Percentiles rank a stretch among this genome's conserved stretches.
Evolutionary conservation across 2,888 invertebrate genomes (phyloP).

Genomic region (Priocnemis perturbator): DNA sequence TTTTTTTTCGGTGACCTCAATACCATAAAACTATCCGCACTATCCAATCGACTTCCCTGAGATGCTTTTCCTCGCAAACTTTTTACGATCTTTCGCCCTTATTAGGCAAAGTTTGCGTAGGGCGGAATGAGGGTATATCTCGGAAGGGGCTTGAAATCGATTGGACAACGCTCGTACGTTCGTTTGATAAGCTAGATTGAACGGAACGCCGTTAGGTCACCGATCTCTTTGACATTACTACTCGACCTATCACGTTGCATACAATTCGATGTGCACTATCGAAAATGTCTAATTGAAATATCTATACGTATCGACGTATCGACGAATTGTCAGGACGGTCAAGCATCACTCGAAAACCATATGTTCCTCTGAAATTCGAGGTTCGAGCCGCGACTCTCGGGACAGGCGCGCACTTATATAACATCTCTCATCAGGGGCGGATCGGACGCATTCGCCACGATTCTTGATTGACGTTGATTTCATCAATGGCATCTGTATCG

Average conservation of each 20-base stretch:
- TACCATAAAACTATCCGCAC: neutral
- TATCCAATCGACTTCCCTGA: no score
- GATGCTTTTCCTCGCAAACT: no score
- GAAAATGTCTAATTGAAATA: slow-evolving; percentile 47
- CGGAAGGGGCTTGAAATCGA: no score
- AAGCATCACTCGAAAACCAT: slow-evolving; percentile 55
- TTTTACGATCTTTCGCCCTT: no score
- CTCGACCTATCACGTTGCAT: slow-evolving; percentile 8
- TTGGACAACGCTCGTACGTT: no score
- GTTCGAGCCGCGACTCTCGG: slow-evolving; percentile 51
- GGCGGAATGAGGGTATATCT: no score
- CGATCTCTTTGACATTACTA: neutral
- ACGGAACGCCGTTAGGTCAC: neutral
- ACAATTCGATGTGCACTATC: slow-evolving; percentile 43
- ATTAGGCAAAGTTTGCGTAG: no score
- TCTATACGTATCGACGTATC: slow-evolving; percentile 58
- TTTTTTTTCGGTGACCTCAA: slow-evolving; percentile 23
- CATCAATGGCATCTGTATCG: neutral
- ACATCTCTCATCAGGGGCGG: slow-evolving; percentile 33
- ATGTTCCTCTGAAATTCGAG: slow-evolving; percentile 23
- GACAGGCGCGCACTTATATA: slow-evolving; percentile 36
- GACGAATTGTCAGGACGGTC: slow-evolving; percentile 58
- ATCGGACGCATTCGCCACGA: slow-evolving; percentile 6
- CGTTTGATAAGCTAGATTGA: no score
- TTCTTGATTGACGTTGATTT: neutral